Evolutionary conservation across 2,797 vertebrate species (phyloP).

Genomic region (Lepidocolaptes lacrymiger): DNA sequence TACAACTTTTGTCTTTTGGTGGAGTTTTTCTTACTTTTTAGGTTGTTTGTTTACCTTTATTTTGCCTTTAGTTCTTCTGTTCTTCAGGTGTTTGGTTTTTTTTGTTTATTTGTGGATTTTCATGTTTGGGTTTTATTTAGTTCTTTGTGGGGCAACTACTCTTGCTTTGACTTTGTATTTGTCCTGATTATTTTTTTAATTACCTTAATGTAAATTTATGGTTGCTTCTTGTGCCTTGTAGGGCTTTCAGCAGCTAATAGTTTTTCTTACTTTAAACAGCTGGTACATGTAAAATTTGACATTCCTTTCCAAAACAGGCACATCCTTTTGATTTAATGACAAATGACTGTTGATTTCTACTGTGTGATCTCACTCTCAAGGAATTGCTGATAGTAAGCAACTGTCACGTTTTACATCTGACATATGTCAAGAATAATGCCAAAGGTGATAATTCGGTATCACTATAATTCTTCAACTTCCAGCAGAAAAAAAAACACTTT

Average conservation of each 20-base stretch:
- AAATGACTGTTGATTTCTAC: not conserved
- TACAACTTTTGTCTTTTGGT: not conserved
- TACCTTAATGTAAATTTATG: not conserved
- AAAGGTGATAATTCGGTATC: not conserved
- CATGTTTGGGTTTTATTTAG: not conserved
- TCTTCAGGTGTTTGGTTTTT: not conserved
- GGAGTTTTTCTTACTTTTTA: not conserved
- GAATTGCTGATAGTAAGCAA: not conserved
- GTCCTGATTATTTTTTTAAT: not conserved
- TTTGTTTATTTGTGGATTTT: not conserved
- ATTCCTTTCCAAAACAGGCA: not conserved
- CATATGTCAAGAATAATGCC: not conserved
- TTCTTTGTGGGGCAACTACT: not conserved
- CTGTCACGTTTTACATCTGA: not conserved
- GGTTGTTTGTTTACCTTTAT: not conserved
- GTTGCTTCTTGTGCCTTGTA: not conserved
- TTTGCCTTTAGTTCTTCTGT: not conserved
- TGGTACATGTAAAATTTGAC: not conserved
- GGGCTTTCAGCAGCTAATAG: not conserved
- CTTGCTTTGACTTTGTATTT: not conserved
- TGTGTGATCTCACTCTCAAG: not conserved
- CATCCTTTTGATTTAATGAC: not conserved
- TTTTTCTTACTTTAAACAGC: not conserved
- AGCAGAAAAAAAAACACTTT: not conserved
- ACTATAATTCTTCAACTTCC: not conserved